Conservation (phyloP, 30 jellyfish, hydroid and myxozoan species). For the Turritopsis dohrnii region DNA sequence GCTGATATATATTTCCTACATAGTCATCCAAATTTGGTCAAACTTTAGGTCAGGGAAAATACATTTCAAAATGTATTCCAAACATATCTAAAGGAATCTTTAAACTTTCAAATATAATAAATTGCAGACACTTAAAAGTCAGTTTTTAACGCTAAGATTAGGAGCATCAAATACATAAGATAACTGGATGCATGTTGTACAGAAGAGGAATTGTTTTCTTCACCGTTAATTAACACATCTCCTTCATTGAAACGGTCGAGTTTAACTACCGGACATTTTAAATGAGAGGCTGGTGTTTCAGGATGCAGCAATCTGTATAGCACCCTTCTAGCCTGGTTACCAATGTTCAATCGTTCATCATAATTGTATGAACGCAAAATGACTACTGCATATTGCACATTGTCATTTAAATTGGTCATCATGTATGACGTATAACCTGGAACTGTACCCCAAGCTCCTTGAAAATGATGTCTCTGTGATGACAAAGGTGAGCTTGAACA, state of each 20-base stretch:
- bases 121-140: too few species aligned
- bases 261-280: slow-evolving; percentile 15
- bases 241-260: background rate
- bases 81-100: background rate
- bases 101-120: background rate
- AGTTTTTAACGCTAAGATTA: background rate
- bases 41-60: too few species aligned
- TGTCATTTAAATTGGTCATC: background rate
- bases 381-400: slow-evolving; percentile 20
- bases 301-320: slow-evolving; percentile 10
- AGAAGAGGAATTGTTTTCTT: background rate
- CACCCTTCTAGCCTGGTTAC: slow-evolving; percentile 22
- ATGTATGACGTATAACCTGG: slow-evolving; percentile 22
- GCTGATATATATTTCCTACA: too few species aligned
- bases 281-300: background rate
- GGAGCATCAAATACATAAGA: background rate
- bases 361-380: slow-evolving; percentile 18
- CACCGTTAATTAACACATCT: background rate
- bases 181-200: background rate
- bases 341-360: background rate
- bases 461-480: background rate
- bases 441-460: slow-evolving; percentile 31
- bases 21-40: too few species aligned
- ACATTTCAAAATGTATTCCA: too few species aligned
- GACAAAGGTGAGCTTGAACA: background rate